Conservation (phyloP, 2,113 vertebrate species). For the Capreolus pygargus region DNA sequence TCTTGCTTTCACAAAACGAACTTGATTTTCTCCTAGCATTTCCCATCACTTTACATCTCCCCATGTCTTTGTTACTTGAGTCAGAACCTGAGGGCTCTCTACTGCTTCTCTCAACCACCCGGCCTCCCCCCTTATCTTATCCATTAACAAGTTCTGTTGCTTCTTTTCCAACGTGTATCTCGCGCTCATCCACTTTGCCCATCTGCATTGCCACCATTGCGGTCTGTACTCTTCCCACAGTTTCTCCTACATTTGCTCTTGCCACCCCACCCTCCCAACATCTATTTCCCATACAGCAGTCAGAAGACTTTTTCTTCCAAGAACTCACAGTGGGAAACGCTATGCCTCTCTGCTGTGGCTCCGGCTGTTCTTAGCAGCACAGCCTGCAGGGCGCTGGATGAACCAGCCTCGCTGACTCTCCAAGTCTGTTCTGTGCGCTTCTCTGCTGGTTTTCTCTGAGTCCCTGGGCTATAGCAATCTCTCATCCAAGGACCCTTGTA, state of each 20-base stretch:
- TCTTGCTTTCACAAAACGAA: not conserved
- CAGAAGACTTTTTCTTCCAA: not conserved
- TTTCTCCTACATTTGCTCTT: not conserved
- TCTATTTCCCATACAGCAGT: not conserved
- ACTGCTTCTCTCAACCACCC: not conserved
- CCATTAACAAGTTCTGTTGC: not conserved
- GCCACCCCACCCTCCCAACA: not conserved
- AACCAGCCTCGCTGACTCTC: not conserved
- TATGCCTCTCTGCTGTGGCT: not conserved
- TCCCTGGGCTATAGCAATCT: not conserved
- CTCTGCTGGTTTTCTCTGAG: not conserved
- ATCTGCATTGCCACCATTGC: not conserved
- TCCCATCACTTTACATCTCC: not conserved
- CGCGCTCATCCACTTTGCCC: too few species aligned
- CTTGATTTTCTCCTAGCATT: not conserved
- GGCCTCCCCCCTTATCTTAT: not conserved
- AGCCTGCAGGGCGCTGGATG: not conserved
- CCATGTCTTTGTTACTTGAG: not conserved
- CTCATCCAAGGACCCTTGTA: not conserved
- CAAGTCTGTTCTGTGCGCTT: not conserved
- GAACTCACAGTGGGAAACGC: not conserved
- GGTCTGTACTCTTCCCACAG: not conserved
- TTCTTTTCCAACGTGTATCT: not conserved
- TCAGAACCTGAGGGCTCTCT: not conserved
- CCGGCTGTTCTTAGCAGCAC: too few species aligned